phyloP scores from a whole-genome alignment of 2,888 invertebrate genomes.

The Hypomecis atomaria region DNA sequence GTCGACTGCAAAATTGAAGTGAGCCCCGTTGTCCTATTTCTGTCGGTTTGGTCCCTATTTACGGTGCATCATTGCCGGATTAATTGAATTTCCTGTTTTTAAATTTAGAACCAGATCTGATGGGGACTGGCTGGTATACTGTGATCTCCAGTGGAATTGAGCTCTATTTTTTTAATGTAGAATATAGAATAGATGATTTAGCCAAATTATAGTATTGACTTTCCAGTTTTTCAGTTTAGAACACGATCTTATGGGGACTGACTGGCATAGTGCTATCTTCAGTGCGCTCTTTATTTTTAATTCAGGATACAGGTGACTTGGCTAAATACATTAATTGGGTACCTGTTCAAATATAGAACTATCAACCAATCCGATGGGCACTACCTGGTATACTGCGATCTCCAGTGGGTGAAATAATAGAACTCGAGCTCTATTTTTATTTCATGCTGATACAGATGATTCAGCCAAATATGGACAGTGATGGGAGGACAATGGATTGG shows the following conservation, averaged over 20 bases:
- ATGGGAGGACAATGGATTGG: background rate
- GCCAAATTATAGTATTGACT: background rate
- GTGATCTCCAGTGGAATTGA: conserved; percentile 16
- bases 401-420: too few relatives aligned
- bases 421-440: too few relatives aligned
- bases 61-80: conserved; percentile 74
- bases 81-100: conserved; percentile 83
- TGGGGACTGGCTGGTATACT: conserved; percentile 38
- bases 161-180: background rate
- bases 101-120: conserved; percentile 65
- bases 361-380: too few relatives aligned
- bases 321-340: too few relatives aligned
- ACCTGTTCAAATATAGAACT: too few relatives aligned
- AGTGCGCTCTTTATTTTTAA: too few relatives aligned
- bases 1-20: conserved; percentile 70
- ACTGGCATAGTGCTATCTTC: too few relatives aligned
- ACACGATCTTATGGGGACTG: too few relatives aligned
- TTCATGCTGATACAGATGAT: background rate
- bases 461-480: background rate
- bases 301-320: too few relatives aligned
- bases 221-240: too few relatives aligned
- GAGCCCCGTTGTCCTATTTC: conserved; percentile 71
- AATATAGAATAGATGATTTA: background rate
- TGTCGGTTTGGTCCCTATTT: conserved; percentile 68
- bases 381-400: too few relatives aligned